Evolutionary conservation across 2,888 invertebrate species (phyloP).

Genomic region (Xylota segnis): DNA sequence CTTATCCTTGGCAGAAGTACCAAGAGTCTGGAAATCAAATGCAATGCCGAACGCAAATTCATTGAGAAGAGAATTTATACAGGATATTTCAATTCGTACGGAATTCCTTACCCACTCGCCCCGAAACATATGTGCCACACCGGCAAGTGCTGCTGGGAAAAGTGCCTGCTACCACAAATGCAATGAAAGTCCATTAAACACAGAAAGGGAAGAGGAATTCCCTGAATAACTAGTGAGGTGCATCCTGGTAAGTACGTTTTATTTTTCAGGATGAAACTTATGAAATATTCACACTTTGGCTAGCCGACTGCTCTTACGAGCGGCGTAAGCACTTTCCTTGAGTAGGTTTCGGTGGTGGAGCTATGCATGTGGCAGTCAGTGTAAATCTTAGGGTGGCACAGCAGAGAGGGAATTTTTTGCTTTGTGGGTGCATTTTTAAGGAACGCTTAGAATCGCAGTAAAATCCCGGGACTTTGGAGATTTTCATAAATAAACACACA

Average conservation of each 20-base stretch:
- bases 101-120: constrained; percentile 26
- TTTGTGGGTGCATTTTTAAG: constrained; percentile 49
- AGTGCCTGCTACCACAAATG: constrained; percentile 65
- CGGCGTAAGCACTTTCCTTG: constrained; percentile 69
- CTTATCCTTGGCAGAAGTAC: constrained; percentile 53
- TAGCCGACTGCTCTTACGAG: constrained; percentile 52
- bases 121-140: constrained; percentile 29
- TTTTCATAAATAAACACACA: constrained; percentile 12
- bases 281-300: constrained; percentile 73
- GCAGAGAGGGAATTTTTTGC: constrained; percentile 11
- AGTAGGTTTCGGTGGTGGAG: constrained; percentile 41
- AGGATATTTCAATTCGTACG: constrained; percentile 56
- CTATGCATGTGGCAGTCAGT: neutral
- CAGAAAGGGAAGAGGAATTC: constrained; percentile 15
- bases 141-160: constrained; percentile 8
- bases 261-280: constrained; percentile 58
- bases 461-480: constrained; percentile 31
- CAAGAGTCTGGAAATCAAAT: constrained; percentile 55
- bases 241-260: constrained; percentile 26
- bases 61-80: constrained; percentile 13
- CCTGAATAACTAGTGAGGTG: constrained; percentile 66
- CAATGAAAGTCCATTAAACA: constrained; percentile 75
- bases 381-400: constrained; percentile 27
- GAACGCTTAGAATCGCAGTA: constrained; percentile 34
- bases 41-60: constrained; percentile 30